Evolutionary conservation across 2,113 vertebrate genomes (phyloP).

Genomic region (Chloroceryle aenea): DNA sequence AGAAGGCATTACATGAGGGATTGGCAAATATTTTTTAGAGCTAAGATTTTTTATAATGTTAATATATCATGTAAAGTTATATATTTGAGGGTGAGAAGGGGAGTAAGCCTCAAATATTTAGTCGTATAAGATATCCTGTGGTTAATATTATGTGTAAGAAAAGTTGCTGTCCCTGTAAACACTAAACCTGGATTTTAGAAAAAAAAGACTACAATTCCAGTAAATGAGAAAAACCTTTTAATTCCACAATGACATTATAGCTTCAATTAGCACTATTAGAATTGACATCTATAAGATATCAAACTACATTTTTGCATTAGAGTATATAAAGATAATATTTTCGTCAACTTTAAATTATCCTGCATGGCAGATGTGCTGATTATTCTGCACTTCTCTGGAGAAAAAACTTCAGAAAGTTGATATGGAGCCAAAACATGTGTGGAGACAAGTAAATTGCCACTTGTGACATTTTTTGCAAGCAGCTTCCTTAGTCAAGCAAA

Average conservation of each 20-base stretch:
- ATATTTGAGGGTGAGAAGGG: neutral
- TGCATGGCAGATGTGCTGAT: neutral
- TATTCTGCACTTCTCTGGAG: conserved; percentile 21
- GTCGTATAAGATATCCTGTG: neutral
- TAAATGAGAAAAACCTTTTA: neutral
- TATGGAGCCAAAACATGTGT: conserved; percentile 35
- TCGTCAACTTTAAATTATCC: neutral
- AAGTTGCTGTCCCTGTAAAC: neutral
- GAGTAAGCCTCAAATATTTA: neutral
- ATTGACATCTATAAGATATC: neutral
- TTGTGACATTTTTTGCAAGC: conserved; percentile 61
- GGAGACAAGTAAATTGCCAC: conserved; percentile 44
- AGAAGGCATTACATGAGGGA: neutral
- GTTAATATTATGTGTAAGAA: neutral
- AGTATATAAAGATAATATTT: neutral
- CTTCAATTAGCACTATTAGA: neutral
- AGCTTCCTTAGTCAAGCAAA: conserved; percentile 64
- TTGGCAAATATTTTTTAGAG: neutral
- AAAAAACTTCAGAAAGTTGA: conserved; percentile 37
- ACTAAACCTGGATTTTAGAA: neutral
- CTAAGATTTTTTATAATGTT: neutral
- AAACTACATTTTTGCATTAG: neutral
- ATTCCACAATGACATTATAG: neutral
- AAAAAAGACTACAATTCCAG: neutral
- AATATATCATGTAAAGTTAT: neutral